These are phyloP conservation scores for Cerceris rybyensis DNA, from an alignment of 2,888 invertebrate genomes.

Conservation along the genomic window DNA sequence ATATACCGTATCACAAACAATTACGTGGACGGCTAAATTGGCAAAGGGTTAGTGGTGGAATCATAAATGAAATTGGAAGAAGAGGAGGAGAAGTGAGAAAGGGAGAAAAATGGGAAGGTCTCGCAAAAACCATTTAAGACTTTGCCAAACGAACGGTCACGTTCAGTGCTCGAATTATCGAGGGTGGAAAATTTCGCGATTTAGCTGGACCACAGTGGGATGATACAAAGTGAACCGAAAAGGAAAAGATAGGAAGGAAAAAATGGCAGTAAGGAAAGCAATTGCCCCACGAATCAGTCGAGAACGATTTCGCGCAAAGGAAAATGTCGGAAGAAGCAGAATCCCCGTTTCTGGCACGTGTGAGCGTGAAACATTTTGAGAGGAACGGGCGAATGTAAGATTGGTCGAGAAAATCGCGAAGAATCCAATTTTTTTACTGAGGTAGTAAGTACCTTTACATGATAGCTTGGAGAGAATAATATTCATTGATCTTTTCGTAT, in stretches of 20 bases:
- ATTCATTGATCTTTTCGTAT: too few species aligned
- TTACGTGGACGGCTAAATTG: background rate
- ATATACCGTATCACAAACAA: background rate
- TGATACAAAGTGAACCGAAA: constrained; percentile 15
- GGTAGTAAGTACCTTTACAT: background rate
- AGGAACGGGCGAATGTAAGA: constrained; percentile 26
- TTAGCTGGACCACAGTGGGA: constrained; percentile 6
- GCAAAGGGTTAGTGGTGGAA: background rate
- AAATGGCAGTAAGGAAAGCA: constrained; percentile 33
- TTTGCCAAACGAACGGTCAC: constrained; percentile 3
- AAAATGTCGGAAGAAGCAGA: constrained; percentile 25
- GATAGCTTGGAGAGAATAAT: too few species aligned
- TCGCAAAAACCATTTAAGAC: background rate
- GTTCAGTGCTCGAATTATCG: constrained; percentile 5
- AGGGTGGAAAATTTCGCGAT: constrained; percentile 17
- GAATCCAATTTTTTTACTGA: constrained; percentile 39
- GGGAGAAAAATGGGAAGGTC: background rate
- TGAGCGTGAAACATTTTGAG: constrained; percentile 37
- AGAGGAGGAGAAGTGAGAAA: background rate
- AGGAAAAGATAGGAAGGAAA: background rate
- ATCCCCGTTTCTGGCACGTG: constrained; percentile 50
- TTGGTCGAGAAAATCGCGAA: constrained; percentile 42
- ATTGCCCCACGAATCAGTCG: constrained; percentile 51
- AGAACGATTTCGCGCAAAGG: constrained; percentile 16
- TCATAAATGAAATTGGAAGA: background rate